Evolutionary conservation across 2,888 invertebrate genomes (phyloP).

Genomic region (Coleophora flavipennella): DNA sequence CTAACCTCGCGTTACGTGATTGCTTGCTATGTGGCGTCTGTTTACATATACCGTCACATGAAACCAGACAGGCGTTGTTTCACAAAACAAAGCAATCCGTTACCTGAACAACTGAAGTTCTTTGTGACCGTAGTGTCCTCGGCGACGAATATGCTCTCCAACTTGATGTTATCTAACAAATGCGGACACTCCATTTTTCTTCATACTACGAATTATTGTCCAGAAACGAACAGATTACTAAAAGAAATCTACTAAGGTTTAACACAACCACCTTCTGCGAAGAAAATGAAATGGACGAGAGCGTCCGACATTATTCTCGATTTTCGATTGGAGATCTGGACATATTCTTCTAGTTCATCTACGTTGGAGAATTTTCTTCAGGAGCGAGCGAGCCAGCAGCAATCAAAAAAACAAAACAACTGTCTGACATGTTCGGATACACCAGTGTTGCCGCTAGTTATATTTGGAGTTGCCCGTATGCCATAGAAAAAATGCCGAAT

Average conservation of each 20-base stretch:
- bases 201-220: conserved; percentile 42
- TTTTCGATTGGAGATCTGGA: conserved; percentile 20
- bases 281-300: conserved; percentile 36
- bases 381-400: conserved; percentile 30
- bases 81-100: conserved; percentile 28
- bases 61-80: conserved; percentile 17
- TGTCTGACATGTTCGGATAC: conserved; percentile 32
- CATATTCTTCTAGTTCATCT: no score
- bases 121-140: conserved; percentile 71
- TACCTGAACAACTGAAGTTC: conserved; percentile 78
- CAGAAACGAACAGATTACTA: conserved; percentile 33
- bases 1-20: conserved; percentile 45
- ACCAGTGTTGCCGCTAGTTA: conserved; percentile 1
- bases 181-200: conserved; percentile 80
- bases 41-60: conserved; percentile 8
- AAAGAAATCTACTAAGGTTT: conserved; percentile 30
- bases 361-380: conserved; percentile 9
- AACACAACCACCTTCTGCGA: conserved; percentile 22
- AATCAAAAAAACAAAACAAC: conserved; percentile 31
- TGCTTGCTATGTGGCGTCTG: conserved; percentile 21
- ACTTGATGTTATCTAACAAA: conserved; percentile 76
- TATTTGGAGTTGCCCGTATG: no score
- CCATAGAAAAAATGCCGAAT: no score
- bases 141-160: conserved; percentile 60
- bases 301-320: conserved; percentile 25